Conservation (phyloP, 2,797 vertebrate genomes). For the Labroides dimidiatus region DNA sequence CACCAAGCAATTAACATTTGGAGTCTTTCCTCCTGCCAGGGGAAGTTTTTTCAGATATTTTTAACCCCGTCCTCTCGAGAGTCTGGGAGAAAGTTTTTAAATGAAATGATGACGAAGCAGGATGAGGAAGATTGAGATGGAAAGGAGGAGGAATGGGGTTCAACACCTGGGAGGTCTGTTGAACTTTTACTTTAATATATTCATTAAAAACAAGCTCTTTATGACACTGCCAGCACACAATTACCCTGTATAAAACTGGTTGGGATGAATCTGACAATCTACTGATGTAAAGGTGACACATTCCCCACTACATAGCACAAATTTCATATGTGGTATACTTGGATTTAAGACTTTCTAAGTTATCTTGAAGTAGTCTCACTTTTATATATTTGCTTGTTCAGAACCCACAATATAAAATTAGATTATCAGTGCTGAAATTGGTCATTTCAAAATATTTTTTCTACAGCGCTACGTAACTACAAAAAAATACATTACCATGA, state of each 20-base stretch:
- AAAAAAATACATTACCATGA: no score
- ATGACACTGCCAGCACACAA: constrained; percentile 10
- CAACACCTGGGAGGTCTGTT: constrained; percentile 14
- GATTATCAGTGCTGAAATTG: no score
- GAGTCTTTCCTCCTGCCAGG: constrained; percentile 25
- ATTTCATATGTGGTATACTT: no score
- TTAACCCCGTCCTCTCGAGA: background rate
- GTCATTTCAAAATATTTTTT: no score
- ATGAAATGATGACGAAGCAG: constrained; percentile 5
- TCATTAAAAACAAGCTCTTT: constrained; percentile 44
- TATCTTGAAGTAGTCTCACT: no score
- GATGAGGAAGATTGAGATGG: no score
- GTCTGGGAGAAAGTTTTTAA: constrained; percentile 20
- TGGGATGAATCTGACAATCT: constrained; percentile 6
- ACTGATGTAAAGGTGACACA: constrained; percentile 3
- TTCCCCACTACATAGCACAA: background rate
- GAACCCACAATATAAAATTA: no score
- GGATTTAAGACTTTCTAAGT: no score
- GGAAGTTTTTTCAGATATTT: constrained; percentile 34
- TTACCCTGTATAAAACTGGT: background rate
- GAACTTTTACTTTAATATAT: constrained; percentile 28
- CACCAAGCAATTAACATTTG: constrained; percentile 64
- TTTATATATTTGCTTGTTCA: no score
- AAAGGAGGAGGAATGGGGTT: background rate
- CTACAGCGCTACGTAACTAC: no score